A percentile compares a stretch with the other conserved stretches of the same genome.
These are phyloP conservation scores for Camelus bactrianus DNA, from an alignment of 2,113 vertebrate genomes.

Conservation along the genomic window DNA sequence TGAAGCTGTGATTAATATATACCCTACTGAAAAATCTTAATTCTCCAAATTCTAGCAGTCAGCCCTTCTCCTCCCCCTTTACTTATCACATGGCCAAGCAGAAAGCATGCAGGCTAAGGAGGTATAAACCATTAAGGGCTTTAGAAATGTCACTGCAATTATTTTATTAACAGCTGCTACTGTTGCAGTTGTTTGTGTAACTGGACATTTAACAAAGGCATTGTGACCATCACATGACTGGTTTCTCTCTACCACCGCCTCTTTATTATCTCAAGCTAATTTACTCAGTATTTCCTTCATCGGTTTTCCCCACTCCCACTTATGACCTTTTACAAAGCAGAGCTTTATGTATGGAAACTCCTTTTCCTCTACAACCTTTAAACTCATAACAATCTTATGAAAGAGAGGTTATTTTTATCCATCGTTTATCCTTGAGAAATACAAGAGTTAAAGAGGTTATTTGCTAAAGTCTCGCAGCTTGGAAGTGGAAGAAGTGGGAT, in stretches of 20 bases:
- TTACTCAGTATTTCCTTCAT: neutral
- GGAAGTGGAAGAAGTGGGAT: neutral
- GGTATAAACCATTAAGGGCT: neutral
- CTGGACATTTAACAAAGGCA: neutral
- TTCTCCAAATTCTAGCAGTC: neutral
- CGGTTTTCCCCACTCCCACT: neutral
- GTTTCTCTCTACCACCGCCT: neutral
- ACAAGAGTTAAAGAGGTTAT: neutral
- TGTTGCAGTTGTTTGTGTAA: neutral
- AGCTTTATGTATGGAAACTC: neutral
- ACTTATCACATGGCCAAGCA: neutral
- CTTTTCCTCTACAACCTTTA: neutral
- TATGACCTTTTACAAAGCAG: neutral
- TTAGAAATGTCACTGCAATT: neutral
- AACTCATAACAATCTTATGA: neutral
- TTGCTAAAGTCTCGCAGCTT: neutral
- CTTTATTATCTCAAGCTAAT: neutral
- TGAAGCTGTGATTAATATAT: neutral
- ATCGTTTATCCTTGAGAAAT: neutral
- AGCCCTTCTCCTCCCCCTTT: neutral
- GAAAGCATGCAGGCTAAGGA: neutral
- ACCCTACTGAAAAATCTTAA: neutral
- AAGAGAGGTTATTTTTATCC: constrained; percentile 19
- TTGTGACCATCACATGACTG: neutral
- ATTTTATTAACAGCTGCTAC: constrained; percentile 7